Percentiles rank a stretch among this genome's conserved stretches.
Conservation (phyloP, 2,888 invertebrate species). For the Mayetiola destructor region DNA sequence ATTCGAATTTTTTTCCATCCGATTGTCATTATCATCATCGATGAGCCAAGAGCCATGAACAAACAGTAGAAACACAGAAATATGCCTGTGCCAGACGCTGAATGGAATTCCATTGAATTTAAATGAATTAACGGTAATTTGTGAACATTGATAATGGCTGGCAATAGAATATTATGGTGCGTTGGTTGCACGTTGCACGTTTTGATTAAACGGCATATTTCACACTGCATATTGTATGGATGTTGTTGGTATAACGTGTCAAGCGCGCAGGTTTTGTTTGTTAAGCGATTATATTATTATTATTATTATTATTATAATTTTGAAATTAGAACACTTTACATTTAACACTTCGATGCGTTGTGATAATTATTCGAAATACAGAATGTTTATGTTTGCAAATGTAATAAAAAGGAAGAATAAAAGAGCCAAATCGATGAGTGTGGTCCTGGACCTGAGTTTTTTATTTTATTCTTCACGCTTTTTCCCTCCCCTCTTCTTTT, state of each 20-base stretch:
- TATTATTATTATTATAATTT: neutral
- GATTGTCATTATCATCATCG: neutral
- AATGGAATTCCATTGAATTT: neutral
- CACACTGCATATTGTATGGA: too few species aligned
- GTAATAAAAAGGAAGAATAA: neutral
- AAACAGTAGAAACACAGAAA: neutral
- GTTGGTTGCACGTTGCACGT: too few species aligned
- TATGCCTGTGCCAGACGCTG: neutral
- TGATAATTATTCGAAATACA: neutral
- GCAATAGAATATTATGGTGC: too few species aligned
- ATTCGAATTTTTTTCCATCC: neutral
- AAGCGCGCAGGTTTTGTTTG: neutral
- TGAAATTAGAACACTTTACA: constrained; percentile 9
- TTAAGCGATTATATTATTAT: neutral
- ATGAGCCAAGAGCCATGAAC: neutral
- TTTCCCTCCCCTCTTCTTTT: too few species aligned
- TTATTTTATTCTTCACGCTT: neutral
- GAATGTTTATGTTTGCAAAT: neutral
- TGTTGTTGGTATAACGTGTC: too few species aligned
- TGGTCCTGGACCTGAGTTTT: neutral
- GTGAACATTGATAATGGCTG: neutral
- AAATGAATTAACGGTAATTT: constrained; percentile 10
- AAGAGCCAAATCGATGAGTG: neutral
- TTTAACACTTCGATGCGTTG: neutral
- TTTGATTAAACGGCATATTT: too few species aligned